Evolutionary conservation across 2,797 vertebrate species (phyloP).

Genomic region (Acanthornis magna): DNA sequence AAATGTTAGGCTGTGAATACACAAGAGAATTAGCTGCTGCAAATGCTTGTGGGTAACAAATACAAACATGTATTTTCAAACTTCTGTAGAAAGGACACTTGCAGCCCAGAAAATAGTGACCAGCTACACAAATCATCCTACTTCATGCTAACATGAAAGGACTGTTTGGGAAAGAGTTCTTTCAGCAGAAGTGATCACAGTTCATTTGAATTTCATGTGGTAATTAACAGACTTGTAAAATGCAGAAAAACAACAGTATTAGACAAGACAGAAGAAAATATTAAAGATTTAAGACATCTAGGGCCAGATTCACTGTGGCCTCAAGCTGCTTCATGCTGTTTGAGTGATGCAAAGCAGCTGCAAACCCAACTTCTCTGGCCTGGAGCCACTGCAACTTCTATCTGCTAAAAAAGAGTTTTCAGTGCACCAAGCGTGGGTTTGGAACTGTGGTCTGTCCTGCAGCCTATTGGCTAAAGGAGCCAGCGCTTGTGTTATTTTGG

Average conservation of each 20-base stretch:
- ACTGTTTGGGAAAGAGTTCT: not conserved
- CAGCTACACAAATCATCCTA: not conserved
- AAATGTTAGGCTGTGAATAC: not conserved
- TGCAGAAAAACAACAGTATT: not conserved
- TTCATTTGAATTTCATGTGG: not conserved
- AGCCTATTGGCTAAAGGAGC: not conserved
- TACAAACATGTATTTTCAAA: not conserved
- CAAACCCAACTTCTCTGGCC: not conserved
- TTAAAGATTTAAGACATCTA: slow-evolving; percentile 3
- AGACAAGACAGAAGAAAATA: not conserved
- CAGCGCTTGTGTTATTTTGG: not conserved
- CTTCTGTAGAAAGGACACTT: not conserved
- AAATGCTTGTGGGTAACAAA: not conserved
- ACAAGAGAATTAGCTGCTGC: not conserved
- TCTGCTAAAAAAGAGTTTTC: not conserved
- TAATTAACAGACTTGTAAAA: slow-evolving; percentile 16
- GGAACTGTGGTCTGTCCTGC: not conserved
- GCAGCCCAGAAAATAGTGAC: not conserved
- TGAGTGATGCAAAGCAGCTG: slow-evolving; percentile 33
- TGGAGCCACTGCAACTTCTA: not conserved
- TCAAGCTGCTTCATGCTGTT: not conserved
- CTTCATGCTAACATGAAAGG: not conserved
- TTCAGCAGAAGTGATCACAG: not conserved
- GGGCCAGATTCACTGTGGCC: not conserved
- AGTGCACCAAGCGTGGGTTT: not conserved